Base-by-base conservation (phyloP, 2,797 vertebrate genomes). In the Botia almorhae region DNA sequence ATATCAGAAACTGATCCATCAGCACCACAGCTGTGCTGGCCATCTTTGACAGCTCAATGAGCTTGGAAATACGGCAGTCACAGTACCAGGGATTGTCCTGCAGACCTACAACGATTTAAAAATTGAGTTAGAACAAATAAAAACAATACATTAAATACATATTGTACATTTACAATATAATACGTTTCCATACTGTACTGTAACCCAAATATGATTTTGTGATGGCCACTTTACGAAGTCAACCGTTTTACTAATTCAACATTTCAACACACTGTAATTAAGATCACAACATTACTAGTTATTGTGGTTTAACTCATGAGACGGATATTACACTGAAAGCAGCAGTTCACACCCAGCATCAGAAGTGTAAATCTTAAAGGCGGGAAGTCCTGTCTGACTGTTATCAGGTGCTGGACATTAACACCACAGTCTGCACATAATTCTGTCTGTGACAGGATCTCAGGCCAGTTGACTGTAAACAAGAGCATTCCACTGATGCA, bases 71-170 rank as follows among this genome's bases (percentile, higher is more conserved):
- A 83, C 94, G 95, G 78, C 98, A 99, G 90, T 99, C 96, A 76
- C 98, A 99, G 88, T 93, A 93, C 98, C 98, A 99, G 1, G 96
- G 96, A 82, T 99, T 99, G 87, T 99, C 98, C 88, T 99, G 98
- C 12, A 99, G 92, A 86, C 97, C 98, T 99, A 88, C 39, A 81
- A 79, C 84, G 4, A 12, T 83, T 72, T 60, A 85, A 8, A 80
- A 2, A 39, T 5, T 39, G 67, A 13, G 10, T 64, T 39, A 39
- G 0, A 39, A 39, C 36, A 39, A 39, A 43, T 61, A 4, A 61
- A 61, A n/a, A 29, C 26, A 75, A 8, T 19, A 21, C 13, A 0
- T 50, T 51, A n/a, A 26, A 69, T 17, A 56, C 16, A 8, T 19
- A 1, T 7, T 56, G 53, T 56, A 21, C 36, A 39, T 39, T 39